Evolutionary conservation across 2,888 invertebrate genomes (phyloP).

Genomic region (Harmothoe impar): DNA sequence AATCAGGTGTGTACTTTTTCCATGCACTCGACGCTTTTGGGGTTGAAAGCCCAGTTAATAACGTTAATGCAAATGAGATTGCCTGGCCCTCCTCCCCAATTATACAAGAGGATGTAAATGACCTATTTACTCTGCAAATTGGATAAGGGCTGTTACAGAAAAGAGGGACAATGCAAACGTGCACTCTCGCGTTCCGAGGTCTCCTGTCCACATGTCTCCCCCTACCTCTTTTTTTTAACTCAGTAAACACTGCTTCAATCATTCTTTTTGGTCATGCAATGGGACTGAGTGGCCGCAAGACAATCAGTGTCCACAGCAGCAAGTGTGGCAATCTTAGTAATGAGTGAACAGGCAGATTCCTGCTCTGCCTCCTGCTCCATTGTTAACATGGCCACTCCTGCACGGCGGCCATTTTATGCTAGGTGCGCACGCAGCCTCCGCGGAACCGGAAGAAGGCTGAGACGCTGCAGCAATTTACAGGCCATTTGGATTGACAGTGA

Average conservation of each 20-base stretch:
- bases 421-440: slow-evolving; percentile 9
- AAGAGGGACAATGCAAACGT: neutral
- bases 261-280: slow-evolving; percentile 33
- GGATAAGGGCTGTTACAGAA: neutral
- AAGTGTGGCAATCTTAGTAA: slow-evolving; percentile 21
- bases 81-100: neutral
- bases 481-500: neutral
- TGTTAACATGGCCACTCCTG: neutral
- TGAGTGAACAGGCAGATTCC: neutral
- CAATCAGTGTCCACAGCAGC: neutral
- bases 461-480: neutral
- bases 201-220: neutral
- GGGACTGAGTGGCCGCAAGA: slow-evolving; percentile 11
- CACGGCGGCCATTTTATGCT: slow-evolving; percentile 23
- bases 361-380: neutral
- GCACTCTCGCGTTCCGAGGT: neutral
- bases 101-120: neutral
- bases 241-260: neutral
- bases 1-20: too few relatives aligned
- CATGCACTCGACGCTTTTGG: too few relatives aligned
- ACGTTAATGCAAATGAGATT: neutral
- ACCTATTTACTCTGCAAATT: slow-evolving; percentile 22
- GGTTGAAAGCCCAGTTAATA: neutral
- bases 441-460: slow-evolving; percentile 40
- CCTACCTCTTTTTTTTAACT: neutral